Percentiles rank a stretch among this genome's conserved stretches.
Conservation (phyloP, 2,797 vertebrate species). For the Falco rusticolus region DNA sequence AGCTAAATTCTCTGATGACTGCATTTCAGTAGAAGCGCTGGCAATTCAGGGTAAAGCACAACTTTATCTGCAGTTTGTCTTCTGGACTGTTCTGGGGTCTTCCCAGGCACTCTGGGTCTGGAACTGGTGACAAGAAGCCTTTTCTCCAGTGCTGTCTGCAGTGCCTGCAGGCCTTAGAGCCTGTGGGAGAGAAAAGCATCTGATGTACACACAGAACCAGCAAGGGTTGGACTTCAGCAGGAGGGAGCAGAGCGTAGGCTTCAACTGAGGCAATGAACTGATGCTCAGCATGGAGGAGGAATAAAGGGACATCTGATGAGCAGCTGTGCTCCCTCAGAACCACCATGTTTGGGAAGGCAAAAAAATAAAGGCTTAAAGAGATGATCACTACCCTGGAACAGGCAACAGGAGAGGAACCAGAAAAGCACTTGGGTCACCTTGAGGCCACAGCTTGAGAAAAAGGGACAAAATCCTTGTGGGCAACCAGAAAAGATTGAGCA, state of each 20-base stretch:
- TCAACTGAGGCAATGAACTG: not conserved
- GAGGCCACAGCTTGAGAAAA: not conserved
- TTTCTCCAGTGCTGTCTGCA: not conserved
- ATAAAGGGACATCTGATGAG: constrained; percentile 40
- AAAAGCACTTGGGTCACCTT: not conserved
- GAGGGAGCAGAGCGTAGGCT: constrained; percentile 13
- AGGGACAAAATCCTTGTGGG: not conserved
- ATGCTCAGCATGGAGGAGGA: constrained; percentile 31
- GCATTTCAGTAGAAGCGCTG: not conserved
- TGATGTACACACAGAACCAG: not conserved
- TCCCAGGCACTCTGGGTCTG: not conserved
- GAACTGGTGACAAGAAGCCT: not conserved
- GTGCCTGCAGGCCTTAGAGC: not conserved
- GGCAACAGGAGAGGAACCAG: not conserved
- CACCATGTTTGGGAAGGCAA: not conserved
- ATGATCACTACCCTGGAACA: not conserved
- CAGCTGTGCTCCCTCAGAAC: constrained; percentile 26
- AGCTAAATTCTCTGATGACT: not conserved
- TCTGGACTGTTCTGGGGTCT: not conserved
- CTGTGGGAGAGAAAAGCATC: not conserved
- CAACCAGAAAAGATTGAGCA: not conserved
- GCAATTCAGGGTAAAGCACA: not conserved
- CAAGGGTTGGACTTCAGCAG: constrained; percentile 2
- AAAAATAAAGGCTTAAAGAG: not conserved
- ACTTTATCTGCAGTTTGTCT: not conserved